Base-by-base conservation (phyloP, 1,140 invertebrate genomes). In the Hylyphantes graminicola region DNA sequence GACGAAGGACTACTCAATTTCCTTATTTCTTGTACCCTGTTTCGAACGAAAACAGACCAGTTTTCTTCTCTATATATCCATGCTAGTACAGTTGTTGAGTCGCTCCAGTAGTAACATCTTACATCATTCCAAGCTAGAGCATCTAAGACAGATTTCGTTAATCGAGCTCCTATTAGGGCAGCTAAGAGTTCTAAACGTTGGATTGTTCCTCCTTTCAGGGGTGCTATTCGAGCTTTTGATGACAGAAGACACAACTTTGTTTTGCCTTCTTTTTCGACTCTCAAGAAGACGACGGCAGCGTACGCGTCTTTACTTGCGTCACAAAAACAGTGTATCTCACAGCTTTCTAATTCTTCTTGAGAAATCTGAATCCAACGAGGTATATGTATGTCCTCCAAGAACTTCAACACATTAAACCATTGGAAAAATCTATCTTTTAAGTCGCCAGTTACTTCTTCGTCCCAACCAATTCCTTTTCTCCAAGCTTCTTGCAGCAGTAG, bases 271-370 rank as follows among this genome's bases (percentile, higher is more conserved):
- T 51, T n/a, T 35, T 65, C 19, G 35, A 21, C n/a, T 65, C 63
- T 21, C 8, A 65, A 70, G 51, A 15, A 70, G 2, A 7, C n/a
- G 51, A 35, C 11, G n/a, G 67, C 67, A 51, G 48, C n/a, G 51
- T 48, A 70, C 15, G 21, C 15, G n/a, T 70, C 67, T 70, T n/a
- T 70, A 50, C 10, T 10, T 70, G 21, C 15, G 15, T 70, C 35
- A 70, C 67, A 70, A 70, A 70, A 70, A 13, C 35, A 50, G 15
- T 70, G 67, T 50, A 70, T 70, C 51, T 35, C 51, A 50, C 67
- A 70, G 2, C 5, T 35, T 35, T 5, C 35, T 2, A 35, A 1
- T 5, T 35, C 35, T 35, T 35, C 35, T 1, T 35, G 35, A 35
- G 35, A 35, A 35, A 35, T 35, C 35, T 35, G 35, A 35, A 35